These are phyloP conservation scores for Pandemis heparana DNA, from an alignment of 2,888 invertebrate genomes.

Conservation along the genomic window DNA sequence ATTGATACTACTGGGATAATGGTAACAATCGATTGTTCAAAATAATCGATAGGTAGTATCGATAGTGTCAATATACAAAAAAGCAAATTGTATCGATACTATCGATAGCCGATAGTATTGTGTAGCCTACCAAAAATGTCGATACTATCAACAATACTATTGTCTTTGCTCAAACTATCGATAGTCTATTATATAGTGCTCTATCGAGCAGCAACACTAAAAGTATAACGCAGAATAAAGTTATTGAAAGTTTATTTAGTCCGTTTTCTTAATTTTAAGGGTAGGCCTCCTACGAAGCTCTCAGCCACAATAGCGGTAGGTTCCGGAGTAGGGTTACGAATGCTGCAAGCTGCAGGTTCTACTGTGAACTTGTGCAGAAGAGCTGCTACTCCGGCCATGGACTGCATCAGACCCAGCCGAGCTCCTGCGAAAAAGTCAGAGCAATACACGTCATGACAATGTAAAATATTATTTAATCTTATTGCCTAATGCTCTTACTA, in stretches of 20 bases:
- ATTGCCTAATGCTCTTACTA: neutral
- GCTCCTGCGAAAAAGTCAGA: slow-evolving; percentile 62
- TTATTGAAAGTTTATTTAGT: neutral
- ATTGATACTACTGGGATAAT: too few relatives aligned
- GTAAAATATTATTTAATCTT: neutral
- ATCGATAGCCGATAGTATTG: too few relatives aligned
- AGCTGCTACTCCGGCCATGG: slow-evolving; percentile 74
- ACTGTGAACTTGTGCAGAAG: slow-evolving; percentile 65
- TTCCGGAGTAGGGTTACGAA: slow-evolving; percentile 61
- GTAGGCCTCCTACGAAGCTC: slow-evolving; percentile 67
- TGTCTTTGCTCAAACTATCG: too few relatives aligned
- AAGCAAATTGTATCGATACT: too few relatives aligned
- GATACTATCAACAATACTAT: too few relatives aligned
- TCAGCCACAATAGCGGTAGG: slow-evolving; percentile 68
- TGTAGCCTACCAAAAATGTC: too few relatives aligned
- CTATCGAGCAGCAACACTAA: too few relatives aligned
- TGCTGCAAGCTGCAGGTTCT: slow-evolving; percentile 65
- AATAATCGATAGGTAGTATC: too few relatives aligned
- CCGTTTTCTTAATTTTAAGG: slow-evolving; percentile 57
- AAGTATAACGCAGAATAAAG: too few relatives aligned
- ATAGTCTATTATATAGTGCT: too few relatives aligned
- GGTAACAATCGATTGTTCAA: too few relatives aligned
- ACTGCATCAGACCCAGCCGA: slow-evolving; percentile 73
- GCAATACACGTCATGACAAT: neutral
- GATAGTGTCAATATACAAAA: too few relatives aligned